Evolutionary conservation across 1,140 invertebrate species (phyloP), one percentile per base, ranked within the genome.

Genomic region (Drosophila murphyi): DNA sequence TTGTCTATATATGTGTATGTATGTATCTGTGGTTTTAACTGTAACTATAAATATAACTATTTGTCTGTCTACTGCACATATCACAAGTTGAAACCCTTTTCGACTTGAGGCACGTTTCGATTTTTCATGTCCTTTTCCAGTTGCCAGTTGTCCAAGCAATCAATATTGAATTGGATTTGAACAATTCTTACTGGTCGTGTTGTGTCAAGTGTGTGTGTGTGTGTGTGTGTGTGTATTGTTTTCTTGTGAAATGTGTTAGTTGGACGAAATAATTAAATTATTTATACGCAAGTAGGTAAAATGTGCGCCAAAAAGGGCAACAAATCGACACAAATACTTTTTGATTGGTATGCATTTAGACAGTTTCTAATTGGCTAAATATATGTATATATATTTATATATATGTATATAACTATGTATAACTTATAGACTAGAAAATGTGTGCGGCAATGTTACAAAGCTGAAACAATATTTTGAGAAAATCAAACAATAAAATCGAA

Each of bases 131-230:
- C 57, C 82, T 65, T 81, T 70, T 68, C 52, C 59, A 63, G 31
- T 61, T 29, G 41, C 69, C 20, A 20, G 20, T 20, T 59, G 47
- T 7, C 51, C 70, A 65, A 6, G 50, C 80, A 75, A 89, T 89
- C 85, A 89, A 89, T 89, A 89, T 72, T 81, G 71, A 85, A 89
- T 89, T 81, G 74, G 73, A 81, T 85, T 89, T 81, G 71, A 81
- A 52, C 71, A 89, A 85, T 78, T 63, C 80, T 65, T 71, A 48
- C 45, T 62, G 37, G 51, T 48, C 34, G 35, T 28, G 56, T 37
- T 64, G 48, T 32, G 32, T 39, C 5, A 54, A 2, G 37, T 45
- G 47, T 31, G 34, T 50, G 41, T 39, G 56, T 43, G 20, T 51
- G n/a, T 37, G 43, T 34, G 7, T 45, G 35, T 61, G 35, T 32